These are phyloP conservation scores for Phaonia tiefii DNA, from an alignment of 2,888 invertebrate genomes.

Conservation along the genomic window DNA sequence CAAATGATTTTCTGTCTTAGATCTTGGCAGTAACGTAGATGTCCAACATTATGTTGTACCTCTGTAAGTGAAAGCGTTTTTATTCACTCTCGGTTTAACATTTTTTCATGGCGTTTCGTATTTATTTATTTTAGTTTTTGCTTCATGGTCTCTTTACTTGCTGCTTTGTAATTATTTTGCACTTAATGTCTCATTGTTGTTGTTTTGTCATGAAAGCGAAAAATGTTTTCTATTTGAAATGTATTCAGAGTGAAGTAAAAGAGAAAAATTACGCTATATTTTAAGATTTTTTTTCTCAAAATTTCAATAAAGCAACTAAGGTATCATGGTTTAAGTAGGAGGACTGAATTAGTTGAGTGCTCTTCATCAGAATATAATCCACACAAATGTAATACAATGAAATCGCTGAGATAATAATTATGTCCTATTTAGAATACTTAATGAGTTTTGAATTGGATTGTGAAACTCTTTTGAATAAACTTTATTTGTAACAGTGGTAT, in stretches of 20 bases:
- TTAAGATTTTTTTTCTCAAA: too few species aligned
- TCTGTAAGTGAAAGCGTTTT: neutral
- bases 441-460: neutral
- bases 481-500: neutral
- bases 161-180: constrained; percentile 31
- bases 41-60: neutral
- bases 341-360: neutral
- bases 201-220: constrained; percentile 8
- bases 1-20: constrained; percentile 31
- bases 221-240: constrained; percentile 1
- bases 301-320: neutral
- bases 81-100: neutral
- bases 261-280: neutral
- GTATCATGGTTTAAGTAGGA: neutral
- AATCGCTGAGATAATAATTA: neutral
- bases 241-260: too few species aligned
- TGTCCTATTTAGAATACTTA: neutral
- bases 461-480: neutral
- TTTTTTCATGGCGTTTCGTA: neutral
- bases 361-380: neutral
- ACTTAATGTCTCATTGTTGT: constrained; percentile 27
- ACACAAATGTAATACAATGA: neutral
- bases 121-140: constrained; percentile 1
- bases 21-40: constrained; percentile 26
- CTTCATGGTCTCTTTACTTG: neutral